Evolutionary conservation across 2,797 vertebrate species (phyloP).

Genomic region (Erithacus rubecula): DNA sequence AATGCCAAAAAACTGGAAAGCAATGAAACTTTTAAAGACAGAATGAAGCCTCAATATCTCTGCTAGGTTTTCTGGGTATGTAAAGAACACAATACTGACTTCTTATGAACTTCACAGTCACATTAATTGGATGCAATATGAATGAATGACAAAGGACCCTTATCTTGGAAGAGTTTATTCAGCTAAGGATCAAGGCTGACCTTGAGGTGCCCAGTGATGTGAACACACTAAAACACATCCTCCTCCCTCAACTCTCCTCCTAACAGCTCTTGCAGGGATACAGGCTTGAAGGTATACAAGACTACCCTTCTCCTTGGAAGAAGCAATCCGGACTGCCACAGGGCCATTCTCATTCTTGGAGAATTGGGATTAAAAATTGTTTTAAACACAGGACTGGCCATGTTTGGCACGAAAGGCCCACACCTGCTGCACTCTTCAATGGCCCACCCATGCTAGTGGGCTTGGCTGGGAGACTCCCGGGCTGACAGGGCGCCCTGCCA

Average conservation of each 20-base stretch:
- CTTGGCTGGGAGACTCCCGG: neutral
- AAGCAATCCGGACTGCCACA: neutral
- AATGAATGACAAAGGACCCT: neutral
- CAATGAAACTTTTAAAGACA: neutral
- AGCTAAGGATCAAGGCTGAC: neutral
- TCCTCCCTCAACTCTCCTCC: neutral
- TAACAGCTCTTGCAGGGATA: neutral
- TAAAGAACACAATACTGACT: neutral
- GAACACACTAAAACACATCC: fast-evolving
- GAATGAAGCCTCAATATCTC: neutral
- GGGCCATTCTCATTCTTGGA: neutral
- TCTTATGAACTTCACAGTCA: neutral
- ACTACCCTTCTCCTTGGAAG: neutral
- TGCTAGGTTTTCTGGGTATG: neutral
- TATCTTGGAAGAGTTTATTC: neutral
- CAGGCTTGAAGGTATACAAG: neutral
- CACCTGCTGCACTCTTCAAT: neutral
- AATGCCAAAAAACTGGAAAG: neutral
- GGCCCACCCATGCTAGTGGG: fast-evolving
- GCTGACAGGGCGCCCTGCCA: fast-evolving
- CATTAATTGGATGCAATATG: neutral
- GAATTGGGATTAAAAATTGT: neutral
- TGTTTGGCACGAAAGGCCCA: neutral
- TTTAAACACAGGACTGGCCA: neutral
- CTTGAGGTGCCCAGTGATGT: neutral